These are phyloP conservation scores for Hemichromis elongatus DNA, from an alignment of 2,113 vertebrate genomes.

Conservation along the genomic window DNA sequence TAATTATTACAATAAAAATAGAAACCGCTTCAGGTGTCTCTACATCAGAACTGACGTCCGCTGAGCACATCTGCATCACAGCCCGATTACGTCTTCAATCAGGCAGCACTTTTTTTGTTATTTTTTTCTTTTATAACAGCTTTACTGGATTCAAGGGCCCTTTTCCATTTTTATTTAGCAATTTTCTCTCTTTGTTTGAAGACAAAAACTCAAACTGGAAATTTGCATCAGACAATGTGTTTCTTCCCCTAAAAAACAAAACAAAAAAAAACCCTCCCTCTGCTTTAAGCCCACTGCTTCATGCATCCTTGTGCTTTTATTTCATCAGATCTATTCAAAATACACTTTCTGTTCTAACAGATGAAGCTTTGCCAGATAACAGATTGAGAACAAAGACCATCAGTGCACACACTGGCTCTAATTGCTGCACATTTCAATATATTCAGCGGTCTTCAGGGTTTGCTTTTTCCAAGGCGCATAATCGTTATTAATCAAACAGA, in stretches of 20 bases:
- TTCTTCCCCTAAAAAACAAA: rapidly evolving
- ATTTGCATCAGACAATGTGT: not conserved
- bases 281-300: not conserved
- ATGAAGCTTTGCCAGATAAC: not conserved
- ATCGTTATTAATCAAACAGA: not conserved
- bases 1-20: not conserved
- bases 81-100: not conserved
- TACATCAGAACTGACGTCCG: not conserved
- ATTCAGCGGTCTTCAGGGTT: not conserved
- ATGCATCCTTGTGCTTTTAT: not conserved
- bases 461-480: not conserved
- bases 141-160: not conserved
- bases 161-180: not conserved
- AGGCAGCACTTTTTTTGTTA: not conserved
- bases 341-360: not conserved
- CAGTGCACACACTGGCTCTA: not conserved
- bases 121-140: not conserved
- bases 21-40: not conserved
- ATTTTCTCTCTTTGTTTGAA: not conserved
- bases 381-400: not conserved
- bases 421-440: not conserved
- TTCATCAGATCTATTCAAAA: not conserved
- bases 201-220: not conserved
- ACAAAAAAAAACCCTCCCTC: not conserved
- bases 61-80: not conserved